These are phyloP conservation scores for Hemibagrus guttatus DNA, from an alignment of 2,797 vertebrate genomes.

Conservation along the genomic window DNA sequence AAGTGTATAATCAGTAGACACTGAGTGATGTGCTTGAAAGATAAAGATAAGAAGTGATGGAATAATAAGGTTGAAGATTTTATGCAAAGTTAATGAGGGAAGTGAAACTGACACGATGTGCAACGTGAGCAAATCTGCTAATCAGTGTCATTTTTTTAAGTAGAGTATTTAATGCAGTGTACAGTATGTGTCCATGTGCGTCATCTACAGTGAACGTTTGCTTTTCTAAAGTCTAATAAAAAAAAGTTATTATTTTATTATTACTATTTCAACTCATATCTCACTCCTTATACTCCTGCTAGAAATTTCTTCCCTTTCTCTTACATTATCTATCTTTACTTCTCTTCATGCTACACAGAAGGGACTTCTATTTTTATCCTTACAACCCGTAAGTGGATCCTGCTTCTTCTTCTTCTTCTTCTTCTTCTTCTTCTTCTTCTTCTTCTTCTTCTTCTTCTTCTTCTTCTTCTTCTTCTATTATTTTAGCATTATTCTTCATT, in stretches of 20 bases:
- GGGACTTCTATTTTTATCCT: slow-evolving; percentile 93
- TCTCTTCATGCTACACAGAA: slow-evolving; percentile 86
- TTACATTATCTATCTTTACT: slow-evolving; percentile 43
- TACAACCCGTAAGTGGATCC: slow-evolving; percentile 92
- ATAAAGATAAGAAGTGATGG: not conserved
- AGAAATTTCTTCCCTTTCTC: slow-evolving; percentile 5
- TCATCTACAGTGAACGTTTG: not conserved
- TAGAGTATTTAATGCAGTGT: not conserved
- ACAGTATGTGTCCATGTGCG: not conserved
- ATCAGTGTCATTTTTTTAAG: not conserved
- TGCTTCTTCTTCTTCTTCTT: not conserved
- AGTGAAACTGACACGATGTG: not conserved
- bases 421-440: not conserved
- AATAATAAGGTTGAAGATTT: not conserved
- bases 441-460: not conserved
- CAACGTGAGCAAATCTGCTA: not conserved
- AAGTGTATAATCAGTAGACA: not conserved
- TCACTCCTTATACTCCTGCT: slow-evolving; percentile 1
- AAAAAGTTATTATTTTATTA: too few relatives aligned
- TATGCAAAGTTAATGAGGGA: not conserved
- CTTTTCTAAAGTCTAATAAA: not conserved
- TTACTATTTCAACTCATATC: not conserved
- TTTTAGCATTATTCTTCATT: slow-evolving; percentile 44
- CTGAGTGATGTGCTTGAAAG: not conserved
- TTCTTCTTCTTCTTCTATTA: not conserved